Evolutionary conservation across 2,113 vertebrate genomes (phyloP).

Genomic region (Bufo bufo): DNA sequence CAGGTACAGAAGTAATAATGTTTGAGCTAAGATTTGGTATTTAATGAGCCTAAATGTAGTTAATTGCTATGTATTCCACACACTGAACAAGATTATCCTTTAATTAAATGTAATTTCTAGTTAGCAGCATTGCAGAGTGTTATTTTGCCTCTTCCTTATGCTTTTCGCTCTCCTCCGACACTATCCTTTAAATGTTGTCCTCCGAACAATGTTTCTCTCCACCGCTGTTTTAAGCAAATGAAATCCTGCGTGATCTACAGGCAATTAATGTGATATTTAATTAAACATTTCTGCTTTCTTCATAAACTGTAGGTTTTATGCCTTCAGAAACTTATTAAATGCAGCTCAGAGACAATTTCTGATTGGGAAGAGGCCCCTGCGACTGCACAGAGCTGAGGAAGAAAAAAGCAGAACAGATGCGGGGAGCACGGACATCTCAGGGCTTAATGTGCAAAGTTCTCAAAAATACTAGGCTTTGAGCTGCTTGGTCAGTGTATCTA

Average conservation of each 20-base stretch:
- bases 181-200: constrained; percentile 4
- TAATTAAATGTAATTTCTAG: constrained; percentile 56
- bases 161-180: background rate
- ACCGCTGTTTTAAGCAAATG: constrained; percentile 19
- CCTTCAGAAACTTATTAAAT: constrained; percentile 59
- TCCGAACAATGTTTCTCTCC: constrained; percentile 16
- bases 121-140: background rate
- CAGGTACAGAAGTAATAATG: constrained; percentile 31
- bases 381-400: background rate
- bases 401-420: too few relatives aligned
- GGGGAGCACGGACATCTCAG: background rate
- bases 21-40: constrained; percentile 21
- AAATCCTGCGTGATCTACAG: constrained; percentile 58
- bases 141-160: constrained; percentile 7
- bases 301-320: constrained; percentile 62
- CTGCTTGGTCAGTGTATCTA: too few relatives aligned
- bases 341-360: constrained; percentile 57
- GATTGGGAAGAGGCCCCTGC: background rate
- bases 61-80: constrained; percentile 53
- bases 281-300: constrained; percentile 66
- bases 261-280: constrained; percentile 69
- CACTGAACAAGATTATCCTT: constrained; percentile 55
- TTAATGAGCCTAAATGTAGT: constrained; percentile 55
- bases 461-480: too few relatives aligned
- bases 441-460: background rate